Evolutionary conservation across 2,113 vertebrate genomes (phyloP), one percentile per base, ranked within the genome.

Genomic region (Polypterus bichir): DNA sequence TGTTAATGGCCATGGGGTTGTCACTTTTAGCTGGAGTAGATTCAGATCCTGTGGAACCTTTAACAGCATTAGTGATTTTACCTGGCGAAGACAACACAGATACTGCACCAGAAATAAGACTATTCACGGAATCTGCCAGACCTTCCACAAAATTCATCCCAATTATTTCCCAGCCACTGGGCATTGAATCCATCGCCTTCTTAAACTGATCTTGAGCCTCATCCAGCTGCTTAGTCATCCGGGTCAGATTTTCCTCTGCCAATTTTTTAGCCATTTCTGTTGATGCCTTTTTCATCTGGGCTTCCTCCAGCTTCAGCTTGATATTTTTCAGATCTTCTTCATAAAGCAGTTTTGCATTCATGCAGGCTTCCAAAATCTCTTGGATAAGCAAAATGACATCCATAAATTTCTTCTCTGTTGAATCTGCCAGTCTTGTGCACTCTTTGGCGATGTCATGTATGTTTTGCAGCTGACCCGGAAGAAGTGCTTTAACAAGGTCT

Each of bases 401-500:
- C 9, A 11, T 9, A 27, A 65, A 65, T 46, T n/a, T 5, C 46
- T 56, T n/a, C 44, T 65, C 68, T 9, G 60, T 53, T 1, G 60
- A 59, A 9, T 55, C 10, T 1, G 69, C 59, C 60, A 59, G 49
- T 3, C 6, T 6, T 9, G 44, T 45, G 46, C 63, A 65, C 6
- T 59, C 51, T 2, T 60, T 44, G 1, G 63, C 63, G 3, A 44
- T 57, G 4, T 2, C 5, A 48, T 48, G 47, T 10, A 77, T 73
- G 49, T 73, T 76, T 2, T 62, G 7, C 11, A 73, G 61, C 44
- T 69, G 69, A 8, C 59, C 59, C 5, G 70, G 71, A 6, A 79
- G 71, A 46, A 71, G 59, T 5, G 62, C 59, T n/a, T 66, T 3
- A 44, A 72, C 60, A 6, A 72, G 48, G 4, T 62, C 57, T 3